Evolutionary conservation across 2,888 invertebrate genomes (phyloP), one percentile per base, ranked within the genome.

Genomic region (Dolichopus griseipennis): DNA sequence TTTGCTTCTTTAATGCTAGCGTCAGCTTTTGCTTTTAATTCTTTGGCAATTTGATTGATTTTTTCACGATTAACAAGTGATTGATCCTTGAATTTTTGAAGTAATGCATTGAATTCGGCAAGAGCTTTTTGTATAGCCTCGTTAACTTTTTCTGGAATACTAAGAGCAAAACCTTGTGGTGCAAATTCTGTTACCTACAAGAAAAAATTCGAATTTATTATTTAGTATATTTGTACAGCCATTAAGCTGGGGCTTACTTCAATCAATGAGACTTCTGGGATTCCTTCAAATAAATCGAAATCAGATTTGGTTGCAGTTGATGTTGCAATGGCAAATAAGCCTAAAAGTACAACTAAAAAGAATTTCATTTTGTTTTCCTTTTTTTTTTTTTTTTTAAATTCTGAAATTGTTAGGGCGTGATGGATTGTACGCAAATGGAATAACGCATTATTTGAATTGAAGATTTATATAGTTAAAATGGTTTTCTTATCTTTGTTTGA

Each of bases 71-170:
- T 27, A 27, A 27, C 27, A 15, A 15, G 4, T 27, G 27, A 7
- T 63, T 63, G 18, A 12, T 22, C 27, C 15, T 63, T 63, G 15
- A 63, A 63, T 63, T 63, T 27, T 63, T 63, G 63, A 15, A 63
- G 2, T 2, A 63, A 27, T 2, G 7, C 7, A 33, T 63, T 63
- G 27, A 27, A 27, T 27, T 63, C 63, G 1, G 10, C 5, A 3
- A 27, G 6, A 15, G 63, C 27, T 27, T 63, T 63, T 27, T 63
- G 12, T 6, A 63, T 63, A 27, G 22, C 22, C 18, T 63, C 20
- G 1, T 63, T 27, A 15, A 27, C 15, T 33, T 27, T 12, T 6
- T 22, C 27, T 27, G 63, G 27, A 4, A 61, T 10, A 21, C 21
- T 20, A 18, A 63, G 12, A 15, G 15, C 6, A 18, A 18, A 18